These are phyloP conservation scores for Drosophila kambysellisi DNA, from an alignment of 2,888 invertebrate species.

Conservation along the genomic window DNA sequence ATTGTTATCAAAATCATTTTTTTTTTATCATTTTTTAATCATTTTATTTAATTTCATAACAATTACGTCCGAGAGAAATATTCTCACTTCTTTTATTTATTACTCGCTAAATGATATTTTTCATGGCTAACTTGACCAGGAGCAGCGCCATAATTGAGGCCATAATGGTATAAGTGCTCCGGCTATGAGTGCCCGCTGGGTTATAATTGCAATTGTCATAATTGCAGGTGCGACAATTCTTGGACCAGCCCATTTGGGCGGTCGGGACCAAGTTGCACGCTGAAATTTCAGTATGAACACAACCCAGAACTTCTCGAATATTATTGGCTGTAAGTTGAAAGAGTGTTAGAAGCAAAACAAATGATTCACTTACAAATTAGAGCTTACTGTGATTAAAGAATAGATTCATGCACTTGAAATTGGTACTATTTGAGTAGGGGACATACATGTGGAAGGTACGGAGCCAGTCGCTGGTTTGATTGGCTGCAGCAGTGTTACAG, in stretches of 20 bases:
- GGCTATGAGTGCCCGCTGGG: neutral
- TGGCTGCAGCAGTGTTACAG: slow-evolving; percentile 47
- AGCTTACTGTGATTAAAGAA: neutral
- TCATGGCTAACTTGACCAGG: neutral
- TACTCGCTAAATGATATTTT: neutral
- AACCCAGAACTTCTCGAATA: neutral
- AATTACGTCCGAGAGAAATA: neutral
- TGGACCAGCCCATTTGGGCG: neutral
- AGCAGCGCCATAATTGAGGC: neutral
- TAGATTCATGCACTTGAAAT: neutral
- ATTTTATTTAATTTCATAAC: neutral
- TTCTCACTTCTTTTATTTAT: neutral
- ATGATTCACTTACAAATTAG: neutral
- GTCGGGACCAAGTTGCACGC: neutral
- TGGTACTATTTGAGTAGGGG: neutral
- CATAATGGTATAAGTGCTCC: neutral
- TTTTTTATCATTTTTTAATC: too few species aligned
- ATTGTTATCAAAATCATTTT: too few species aligned
- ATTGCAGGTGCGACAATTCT: neutral
- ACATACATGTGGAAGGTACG: slow-evolving; percentile 34
- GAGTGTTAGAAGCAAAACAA: neutral
- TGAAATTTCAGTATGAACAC: neutral
- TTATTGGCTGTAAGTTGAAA: neutral
- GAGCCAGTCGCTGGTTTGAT: slow-evolving; percentile 32
- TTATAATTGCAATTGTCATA: neutral